Base-by-base conservation (phyloP, 2,113 vertebrate genomes). In the Struthio camelus region DNA sequence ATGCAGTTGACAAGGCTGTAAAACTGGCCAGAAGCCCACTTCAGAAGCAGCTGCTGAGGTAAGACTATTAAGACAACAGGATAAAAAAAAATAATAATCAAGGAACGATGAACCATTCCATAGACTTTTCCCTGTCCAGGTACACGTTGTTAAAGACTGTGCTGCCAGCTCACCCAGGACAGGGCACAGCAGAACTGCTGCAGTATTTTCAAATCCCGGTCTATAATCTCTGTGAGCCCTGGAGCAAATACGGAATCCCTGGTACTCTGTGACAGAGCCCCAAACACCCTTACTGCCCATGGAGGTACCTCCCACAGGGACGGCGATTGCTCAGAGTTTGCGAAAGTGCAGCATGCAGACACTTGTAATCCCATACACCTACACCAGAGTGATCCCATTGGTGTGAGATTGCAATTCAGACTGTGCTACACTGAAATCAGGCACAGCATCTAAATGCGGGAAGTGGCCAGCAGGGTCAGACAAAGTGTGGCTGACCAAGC, bases 11-110 rank as follows among this genome's bases (percentile, higher is more conserved):
- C 77, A 58, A 44, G 91, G 75, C 67, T 64, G 48, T 12, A 70
- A 62, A 94, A 50, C 83, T 84, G 76, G 86, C 77, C 80, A 82
- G 59, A 54, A 87, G 88, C 75, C 66, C 73, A 66, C 79, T 86
- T 89, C 85, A 51, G 72, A 79, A 89, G 61, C 0, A 2, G 51
- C 15, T 79, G 80, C 80, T 61, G 83, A 90, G 54, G 70, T 51
- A 85, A 76, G 62, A 24, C 89, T 75, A 56, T 32, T 42, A 75
- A 72, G 51, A n/a, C 62, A 56, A 5, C 11, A 30, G 15, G 40
- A 93, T 84, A 48, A 10, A 79, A 62, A 91, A 64, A 27, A 84
- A 40, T 87, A 64, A 90, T 10, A 91, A 93, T 32, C 81, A 56
- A 72, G 38, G 56, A 79, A 72, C 10, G 38, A 87, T 87, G 64